Base-by-base conservation (phyloP, 2,888 invertebrate genomes). In the Eristalis arbustorum region DNA sequence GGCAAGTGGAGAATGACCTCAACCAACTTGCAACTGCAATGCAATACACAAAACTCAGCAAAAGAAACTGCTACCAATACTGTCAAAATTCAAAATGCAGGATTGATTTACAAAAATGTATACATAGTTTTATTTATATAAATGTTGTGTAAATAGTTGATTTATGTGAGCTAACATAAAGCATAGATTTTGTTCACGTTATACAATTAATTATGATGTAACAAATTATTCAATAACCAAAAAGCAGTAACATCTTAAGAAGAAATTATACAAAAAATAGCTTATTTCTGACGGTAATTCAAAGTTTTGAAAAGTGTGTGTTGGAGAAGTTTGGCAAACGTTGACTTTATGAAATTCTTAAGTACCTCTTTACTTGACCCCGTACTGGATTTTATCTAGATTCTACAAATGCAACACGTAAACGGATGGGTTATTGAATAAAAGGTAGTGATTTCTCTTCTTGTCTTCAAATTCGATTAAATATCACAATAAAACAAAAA, bases 341-440 rank as follows among this genome's bases (percentile, higher is more conserved):
- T 69, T 71, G 66, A 69, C 59, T 71, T 71, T 71, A 72, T 75
- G 59, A 64, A 69, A 25, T 42, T 66, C 61, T 75, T 82, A 82
- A 82, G 82, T 82, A 81, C 75, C 71, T 76, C 71, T 72, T 80
- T 72, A 62, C 73, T 67, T 62, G 56, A 56, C 67, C 61, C 61
- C 59, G 42, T 25, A 37, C 62, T 62, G 80, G 67, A 68, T 14
- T 62, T 64, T 23, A 5, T 64, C 63, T 34, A 49, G 49, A 14
- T 59, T 71, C 25, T 34, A 11, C 18, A 80, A 74, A 69, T 76
- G 71, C 71, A 72, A 64, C 34, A 61, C 10, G 42, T 42, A 57
- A 40, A 66, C 31, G 61, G 66, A 57, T n/a, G 5, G 62, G 25
- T 14, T 72, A 76, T 67, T 63, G 62, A 75, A 72, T 62, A 72